These are phyloP conservation scores for Takifugu ocellatus DNA, from an alignment of 2,797 vertebrate genomes.

Conservation along the genomic window DNA sequence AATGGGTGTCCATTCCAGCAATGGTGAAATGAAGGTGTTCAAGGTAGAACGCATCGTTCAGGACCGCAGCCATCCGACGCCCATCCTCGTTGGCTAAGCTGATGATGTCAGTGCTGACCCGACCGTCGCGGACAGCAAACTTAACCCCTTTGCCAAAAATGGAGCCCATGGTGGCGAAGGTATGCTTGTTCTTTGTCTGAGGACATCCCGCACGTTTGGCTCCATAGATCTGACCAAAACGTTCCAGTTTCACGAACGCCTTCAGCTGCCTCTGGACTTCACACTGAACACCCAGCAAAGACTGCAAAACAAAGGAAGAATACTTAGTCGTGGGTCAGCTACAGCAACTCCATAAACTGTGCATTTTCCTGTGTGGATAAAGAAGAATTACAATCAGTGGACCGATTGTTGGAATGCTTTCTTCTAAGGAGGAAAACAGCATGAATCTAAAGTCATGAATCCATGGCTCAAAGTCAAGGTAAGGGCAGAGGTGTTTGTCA, in stretches of 20 bases:
- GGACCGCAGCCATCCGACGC: constrained; percentile 87
- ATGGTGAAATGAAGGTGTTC: constrained; percentile 92
- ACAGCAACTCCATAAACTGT: constrained; percentile 16
- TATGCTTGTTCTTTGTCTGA: constrained; percentile 73
- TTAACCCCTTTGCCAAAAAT: constrained; percentile 96
- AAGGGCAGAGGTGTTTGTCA: constrained; percentile 47
- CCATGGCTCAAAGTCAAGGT: constrained; percentile 34
- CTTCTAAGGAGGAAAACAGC: background rate
- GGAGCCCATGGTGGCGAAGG: constrained; percentile 86
- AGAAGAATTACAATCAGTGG: constrained; percentile 10
- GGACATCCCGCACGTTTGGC: constrained; percentile 87
- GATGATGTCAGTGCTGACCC: constrained; percentile 92
- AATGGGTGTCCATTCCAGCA: constrained; percentile 87
- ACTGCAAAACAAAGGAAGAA: constrained; percentile 74
- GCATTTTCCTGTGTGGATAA: constrained; percentile 5
- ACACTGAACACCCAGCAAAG: constrained; percentile 93
- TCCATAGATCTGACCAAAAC: constrained; percentile 88
- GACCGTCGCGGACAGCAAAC: constrained; percentile 88
- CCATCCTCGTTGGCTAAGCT: constrained; percentile 94
- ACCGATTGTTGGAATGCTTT: constrained; percentile 7
- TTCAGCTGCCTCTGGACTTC: constrained; percentile 97
- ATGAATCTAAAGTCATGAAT: constrained; percentile 31
- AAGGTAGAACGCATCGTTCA: constrained; percentile 90
- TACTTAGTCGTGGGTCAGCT: constrained; percentile 38
- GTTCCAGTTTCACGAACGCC: constrained; percentile 93